These are phyloP conservation scores for Podarcis cretensis DNA, from an alignment of 2,113 vertebrate species.

Conservation along the genomic window DNA sequence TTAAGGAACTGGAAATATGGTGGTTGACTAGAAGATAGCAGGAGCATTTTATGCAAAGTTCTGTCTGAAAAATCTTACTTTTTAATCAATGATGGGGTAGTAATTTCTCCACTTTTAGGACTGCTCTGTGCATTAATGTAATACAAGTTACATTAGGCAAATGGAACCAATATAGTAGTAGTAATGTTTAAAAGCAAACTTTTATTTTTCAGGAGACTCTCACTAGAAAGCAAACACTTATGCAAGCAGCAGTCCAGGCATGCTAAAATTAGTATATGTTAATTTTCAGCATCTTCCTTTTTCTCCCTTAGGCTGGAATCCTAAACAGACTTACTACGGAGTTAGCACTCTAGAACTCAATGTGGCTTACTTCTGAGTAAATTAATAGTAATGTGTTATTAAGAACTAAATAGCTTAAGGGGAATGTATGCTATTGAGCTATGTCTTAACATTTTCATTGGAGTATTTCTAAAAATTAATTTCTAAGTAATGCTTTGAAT, in stretches of 20 bases:
- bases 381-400: background rate
- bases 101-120: background rate
- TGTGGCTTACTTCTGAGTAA: background rate
- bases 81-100: background rate
- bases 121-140: background rate
- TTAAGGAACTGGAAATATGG: slow-evolving; percentile 65
- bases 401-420: background rate
- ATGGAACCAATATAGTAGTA: background rate
- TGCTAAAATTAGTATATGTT: background rate
- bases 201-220: background rate
- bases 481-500: background rate
- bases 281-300: background rate
- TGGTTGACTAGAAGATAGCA: slow-evolving; percentile 56
- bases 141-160: background rate
- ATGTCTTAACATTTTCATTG: background rate
- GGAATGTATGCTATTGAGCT: background rate
- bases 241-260: background rate
- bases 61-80: slow-evolving; percentile 18
- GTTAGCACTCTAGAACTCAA: background rate
- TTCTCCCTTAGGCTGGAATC: background rate
- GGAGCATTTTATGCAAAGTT: slow-evolving; percentile 35
- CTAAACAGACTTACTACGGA: background rate
- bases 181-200: background rate
- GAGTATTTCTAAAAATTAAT: background rate
- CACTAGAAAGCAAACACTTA: background rate